Evolutionary conservation across 37 sponge, comb jelly and placozoan species (phyloP).

Genomic region (Halichondria panicea): DNA sequence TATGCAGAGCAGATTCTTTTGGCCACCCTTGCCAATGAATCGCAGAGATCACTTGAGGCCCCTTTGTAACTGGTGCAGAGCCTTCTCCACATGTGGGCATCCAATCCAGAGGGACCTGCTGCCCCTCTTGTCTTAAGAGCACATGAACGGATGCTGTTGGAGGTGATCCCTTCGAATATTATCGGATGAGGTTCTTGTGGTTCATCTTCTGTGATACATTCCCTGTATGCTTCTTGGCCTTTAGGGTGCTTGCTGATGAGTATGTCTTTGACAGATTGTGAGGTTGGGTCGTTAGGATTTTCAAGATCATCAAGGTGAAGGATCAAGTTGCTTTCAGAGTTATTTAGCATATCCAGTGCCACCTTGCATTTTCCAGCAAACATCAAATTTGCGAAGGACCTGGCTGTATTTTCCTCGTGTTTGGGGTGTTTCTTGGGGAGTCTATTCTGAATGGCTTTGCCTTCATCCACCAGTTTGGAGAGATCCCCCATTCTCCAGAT

Average conservation of each 20-base stretch:
- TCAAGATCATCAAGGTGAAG: slow-evolving; percentile 1
- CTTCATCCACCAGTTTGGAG: background rate
- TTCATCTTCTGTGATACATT: background rate
- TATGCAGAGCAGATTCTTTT: background rate
- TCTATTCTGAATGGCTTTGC: background rate
- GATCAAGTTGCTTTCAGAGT: too few species aligned
- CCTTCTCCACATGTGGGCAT: slow-evolving; percentile 21
- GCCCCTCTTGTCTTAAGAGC: slow-evolving; percentile 17
- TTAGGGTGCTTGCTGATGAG: slow-evolving; percentile 25
- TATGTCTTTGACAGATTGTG: background rate
- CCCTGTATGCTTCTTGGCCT: background rate
- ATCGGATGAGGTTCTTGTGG: slow-evolving; percentile 11
- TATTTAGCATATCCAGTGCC: too few species aligned
- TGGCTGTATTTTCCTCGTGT: background rate
- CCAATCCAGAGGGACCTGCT: slow-evolving; percentile 30
- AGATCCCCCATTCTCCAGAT: background rate
- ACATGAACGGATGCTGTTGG: background rate
- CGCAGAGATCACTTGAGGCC: slow-evolving; percentile 22
- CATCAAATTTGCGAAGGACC: background rate
- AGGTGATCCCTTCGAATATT: slow-evolving; percentile 12
- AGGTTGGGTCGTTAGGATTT: background rate
- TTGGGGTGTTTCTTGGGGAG: background rate
- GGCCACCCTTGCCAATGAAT: slow-evolving; percentile 6
- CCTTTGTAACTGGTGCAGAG: slow-evolving; percentile 22
- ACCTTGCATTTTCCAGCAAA: too few species aligned